Percentiles rank a stretch among this genome's conserved stretches.
Evolutionary conservation across 2,113 vertebrate genomes (phyloP).

Genomic region (Oplegnathus fasciatus): DNA sequence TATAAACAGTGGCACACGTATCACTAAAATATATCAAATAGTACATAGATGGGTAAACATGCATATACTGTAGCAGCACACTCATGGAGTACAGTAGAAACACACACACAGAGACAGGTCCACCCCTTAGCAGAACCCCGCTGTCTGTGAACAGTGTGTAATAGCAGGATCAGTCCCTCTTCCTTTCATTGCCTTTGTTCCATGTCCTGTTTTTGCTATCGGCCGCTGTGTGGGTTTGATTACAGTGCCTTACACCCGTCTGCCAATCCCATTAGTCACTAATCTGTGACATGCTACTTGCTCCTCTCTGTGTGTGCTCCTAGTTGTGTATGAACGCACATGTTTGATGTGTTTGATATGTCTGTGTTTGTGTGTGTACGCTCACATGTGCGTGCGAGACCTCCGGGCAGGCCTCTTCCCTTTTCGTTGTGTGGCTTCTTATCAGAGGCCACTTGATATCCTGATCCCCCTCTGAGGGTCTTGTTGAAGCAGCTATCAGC

Average conservation of each 20-base stretch:
- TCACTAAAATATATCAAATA: neutral
- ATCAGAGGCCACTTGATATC: constrained; percentile 75
- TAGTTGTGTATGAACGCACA: constrained; percentile 49
- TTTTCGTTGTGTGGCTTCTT: constrained; percentile 57
- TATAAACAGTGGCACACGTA: constrained; percentile 14
- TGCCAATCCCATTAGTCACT: constrained; percentile 81
- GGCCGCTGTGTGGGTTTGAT: constrained; percentile 75
- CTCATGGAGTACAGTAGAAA: constrained; percentile 6
- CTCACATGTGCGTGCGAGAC: constrained; percentile 33
- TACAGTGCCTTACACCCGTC: constrained; percentile 58
- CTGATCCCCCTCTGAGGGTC: constrained; percentile 65
- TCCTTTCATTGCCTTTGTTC: constrained; percentile 77
- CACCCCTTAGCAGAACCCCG: constrained; percentile 49
- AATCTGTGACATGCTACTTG: constrained; percentile 77
- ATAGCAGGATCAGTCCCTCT: constrained; percentile 60
- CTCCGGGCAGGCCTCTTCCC: constrained; percentile 43
- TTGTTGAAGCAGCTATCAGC: constrained; percentile 75
- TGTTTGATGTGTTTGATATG: constrained; percentile 65
- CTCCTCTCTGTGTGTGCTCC: constrained; percentile 53
- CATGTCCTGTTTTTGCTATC: constrained; percentile 72
- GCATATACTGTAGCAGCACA: constrained; percentile 2
- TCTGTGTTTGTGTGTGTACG: constrained; percentile 49
- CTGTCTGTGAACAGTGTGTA: constrained; percentile 67
- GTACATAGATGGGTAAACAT: neutral
- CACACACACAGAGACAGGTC: constrained; percentile 42